Percentiles rank a stretch among this genome's conserved stretches.
These are phyloP conservation scores for Parazoanthus darwini DNA, from an alignment of 92 coral and sea anemone genomes.

Conservation along the genomic window DNA sequence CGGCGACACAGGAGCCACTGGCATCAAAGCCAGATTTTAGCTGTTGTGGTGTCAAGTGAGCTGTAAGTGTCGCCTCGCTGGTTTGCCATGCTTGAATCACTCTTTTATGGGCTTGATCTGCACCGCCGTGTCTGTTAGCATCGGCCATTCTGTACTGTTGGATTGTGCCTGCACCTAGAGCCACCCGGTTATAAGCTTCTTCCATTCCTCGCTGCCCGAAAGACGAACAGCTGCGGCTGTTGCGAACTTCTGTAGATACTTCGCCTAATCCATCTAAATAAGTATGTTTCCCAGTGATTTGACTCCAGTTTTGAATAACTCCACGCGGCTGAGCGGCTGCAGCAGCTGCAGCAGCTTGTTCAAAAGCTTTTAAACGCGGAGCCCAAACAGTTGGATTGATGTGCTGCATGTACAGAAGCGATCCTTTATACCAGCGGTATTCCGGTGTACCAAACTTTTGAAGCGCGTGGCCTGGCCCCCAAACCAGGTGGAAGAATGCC, in stretches of 20 bases:
- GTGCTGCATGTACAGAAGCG: background rate
- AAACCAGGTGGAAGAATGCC: slow-evolving; percentile 11
- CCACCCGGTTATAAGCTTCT: background rate
- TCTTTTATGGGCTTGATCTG: background rate
- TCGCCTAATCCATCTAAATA: background rate
- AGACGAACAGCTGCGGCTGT: background rate
- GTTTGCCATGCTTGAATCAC: background rate
- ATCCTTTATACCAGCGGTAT: slow-evolving; percentile 20
- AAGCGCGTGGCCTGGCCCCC: background rate
- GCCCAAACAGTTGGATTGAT: background rate
- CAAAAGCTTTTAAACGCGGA: background rate
- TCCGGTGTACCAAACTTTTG: background rate
- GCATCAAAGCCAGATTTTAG: background rate
- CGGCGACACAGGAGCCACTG: background rate
- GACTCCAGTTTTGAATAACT: background rate
- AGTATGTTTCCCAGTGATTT: background rate
- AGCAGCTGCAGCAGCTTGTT: background rate
- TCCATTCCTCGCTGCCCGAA: background rate
- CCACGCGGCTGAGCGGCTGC: background rate
- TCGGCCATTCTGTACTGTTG: background rate
- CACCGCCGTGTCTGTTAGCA: background rate
- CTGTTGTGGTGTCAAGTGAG: background rate
- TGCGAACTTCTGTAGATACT: background rate
- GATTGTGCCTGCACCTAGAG: background rate
- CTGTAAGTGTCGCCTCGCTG: background rate